Evolutionary conservation across 2,113 vertebrate species (phyloP).

Genomic region (Romanogobio albipinnatus): DNA sequence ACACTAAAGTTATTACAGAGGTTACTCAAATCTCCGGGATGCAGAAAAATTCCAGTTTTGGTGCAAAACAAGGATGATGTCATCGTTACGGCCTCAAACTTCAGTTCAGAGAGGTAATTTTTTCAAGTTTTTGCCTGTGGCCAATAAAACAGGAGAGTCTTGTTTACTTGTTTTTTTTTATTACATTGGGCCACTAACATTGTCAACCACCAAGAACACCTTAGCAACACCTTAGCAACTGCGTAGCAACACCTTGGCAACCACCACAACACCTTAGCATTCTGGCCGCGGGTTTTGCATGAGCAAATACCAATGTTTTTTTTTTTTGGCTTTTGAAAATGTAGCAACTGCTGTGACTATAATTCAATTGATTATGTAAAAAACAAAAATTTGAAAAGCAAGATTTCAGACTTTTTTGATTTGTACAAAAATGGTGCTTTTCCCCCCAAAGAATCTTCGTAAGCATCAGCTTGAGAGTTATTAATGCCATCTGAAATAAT

Average conservation of each 20-base stretch:
- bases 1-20: constrained; percentile 92
- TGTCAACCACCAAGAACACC: too few species aligned
- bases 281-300: too few species aligned
- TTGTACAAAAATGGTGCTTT: not conserved
- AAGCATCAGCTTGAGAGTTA: not conserved
- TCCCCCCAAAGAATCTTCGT: not conserved
- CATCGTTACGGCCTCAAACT: constrained; percentile 95
- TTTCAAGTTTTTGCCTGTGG: not conserved
- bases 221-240: too few species aligned
- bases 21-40: constrained; percentile 93
- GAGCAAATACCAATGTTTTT: too few species aligned
- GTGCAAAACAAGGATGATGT: constrained; percentile 97
- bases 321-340: too few species aligned
- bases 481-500: not conserved
- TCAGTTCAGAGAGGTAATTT: constrained; percentile 92
- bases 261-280: too few species aligned
- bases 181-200: too few species aligned
- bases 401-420: not conserved
- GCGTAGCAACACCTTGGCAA: too few species aligned
- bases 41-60: constrained; percentile 95
- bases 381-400: not conserved
- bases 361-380: not conserved
- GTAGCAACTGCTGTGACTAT: not conserved
- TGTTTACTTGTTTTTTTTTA: too few species aligned
- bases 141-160: not conserved